phyloP scores from a whole-genome alignment of 1,140 invertebrate genomes.

The Oreohelix idahoensis region DNA sequence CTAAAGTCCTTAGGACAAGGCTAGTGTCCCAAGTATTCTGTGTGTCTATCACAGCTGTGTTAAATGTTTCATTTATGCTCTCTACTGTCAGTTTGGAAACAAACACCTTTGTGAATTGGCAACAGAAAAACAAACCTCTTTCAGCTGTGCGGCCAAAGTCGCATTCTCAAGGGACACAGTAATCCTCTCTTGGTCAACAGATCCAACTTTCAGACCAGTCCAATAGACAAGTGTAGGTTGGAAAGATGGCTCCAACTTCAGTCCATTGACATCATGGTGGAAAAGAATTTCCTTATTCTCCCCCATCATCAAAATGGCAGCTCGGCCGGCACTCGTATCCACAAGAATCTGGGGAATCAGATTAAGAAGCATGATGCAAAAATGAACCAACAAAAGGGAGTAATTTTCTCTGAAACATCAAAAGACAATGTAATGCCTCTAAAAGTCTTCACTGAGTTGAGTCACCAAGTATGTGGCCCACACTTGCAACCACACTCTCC shows the following conservation, averaged over 20 bases:
- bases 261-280: conserved; percentile 29
- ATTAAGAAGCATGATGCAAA: background rate
- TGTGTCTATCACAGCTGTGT: no score
- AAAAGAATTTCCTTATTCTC: conserved; percentile 31
- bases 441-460: no score
- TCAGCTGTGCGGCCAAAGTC: conserved; percentile 8
- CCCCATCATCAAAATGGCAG: conserved; percentile 26
- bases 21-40: no score
- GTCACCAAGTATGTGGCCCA: no score
- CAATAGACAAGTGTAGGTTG: background rate
- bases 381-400: background rate
- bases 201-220: conserved; percentile 13
- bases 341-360: conserved; percentile 1
- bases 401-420: no score
- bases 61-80: no score
- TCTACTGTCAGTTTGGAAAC: no score
- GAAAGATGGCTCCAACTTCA: conserved; percentile 18
- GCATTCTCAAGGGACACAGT: background rate
- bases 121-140: conserved; percentile 23
- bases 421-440: no score
- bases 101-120: no score
- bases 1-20: no score
- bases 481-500: no score
- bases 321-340: background rate
- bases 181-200: conserved; percentile 18